Evolutionary conservation across 2,888 invertebrate genomes (phyloP).

Genomic region (Apodemia mormo): DNA sequence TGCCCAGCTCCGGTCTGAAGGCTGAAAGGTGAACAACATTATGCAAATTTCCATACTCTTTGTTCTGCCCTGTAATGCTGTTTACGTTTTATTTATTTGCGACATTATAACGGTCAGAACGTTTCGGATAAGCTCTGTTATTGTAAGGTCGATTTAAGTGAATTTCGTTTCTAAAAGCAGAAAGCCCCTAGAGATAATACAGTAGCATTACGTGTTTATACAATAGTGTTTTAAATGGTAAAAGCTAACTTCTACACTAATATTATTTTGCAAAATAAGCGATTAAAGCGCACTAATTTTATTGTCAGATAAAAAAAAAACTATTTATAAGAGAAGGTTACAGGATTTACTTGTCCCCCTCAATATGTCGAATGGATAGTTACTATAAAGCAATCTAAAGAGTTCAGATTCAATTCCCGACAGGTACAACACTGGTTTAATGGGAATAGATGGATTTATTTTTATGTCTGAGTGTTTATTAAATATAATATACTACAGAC

Average conservation of each 20-base stretch:
- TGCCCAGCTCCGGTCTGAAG: conserved; percentile 63
- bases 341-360: too few species aligned
- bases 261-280: background rate
- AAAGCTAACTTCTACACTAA: background rate
- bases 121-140: conserved; percentile 49
- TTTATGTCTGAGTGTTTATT: too few species aligned
- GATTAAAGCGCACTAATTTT: background rate
- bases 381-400: too few species aligned
- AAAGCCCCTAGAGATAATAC: conserved; percentile 24
- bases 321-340: too few species aligned
- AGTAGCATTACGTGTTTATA: conserved; percentile 7
- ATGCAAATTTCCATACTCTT: conserved; percentile 77
- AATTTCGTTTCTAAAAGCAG: conserved; percentile 41
- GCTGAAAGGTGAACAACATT: conserved; percentile 77
- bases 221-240: background rate
- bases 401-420: too few species aligned
- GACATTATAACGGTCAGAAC: conserved; percentile 56
- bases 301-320: too few species aligned
- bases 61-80: conserved; percentile 68
- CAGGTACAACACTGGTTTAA: too few species aligned
- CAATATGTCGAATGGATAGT: too few species aligned
- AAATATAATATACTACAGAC: too few species aligned
- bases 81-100: conserved; percentile 75
- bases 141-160: conserved; percentile 51
- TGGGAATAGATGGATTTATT: too few species aligned